A percentile compares a stretch with the other conserved stretches of the same genome.
Conservation (phyloP, 2,797 vertebrate species). For the Vespertilio murinus region DNA sequence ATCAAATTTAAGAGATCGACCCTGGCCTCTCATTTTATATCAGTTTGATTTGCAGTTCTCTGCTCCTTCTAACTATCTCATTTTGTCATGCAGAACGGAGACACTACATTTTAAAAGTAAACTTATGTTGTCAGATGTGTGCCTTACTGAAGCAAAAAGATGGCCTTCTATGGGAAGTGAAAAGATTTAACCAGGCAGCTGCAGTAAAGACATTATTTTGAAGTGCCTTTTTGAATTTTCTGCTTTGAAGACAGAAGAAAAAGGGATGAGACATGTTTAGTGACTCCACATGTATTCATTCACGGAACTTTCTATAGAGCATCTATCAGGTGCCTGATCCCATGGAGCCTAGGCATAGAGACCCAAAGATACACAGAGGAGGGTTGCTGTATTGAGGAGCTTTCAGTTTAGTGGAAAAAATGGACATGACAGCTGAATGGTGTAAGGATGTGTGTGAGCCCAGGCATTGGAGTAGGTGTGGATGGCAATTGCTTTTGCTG, state of each 20-base stretch:
- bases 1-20: neutral
- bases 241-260: slow-evolving; percentile 47
- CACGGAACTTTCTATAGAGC: neutral
- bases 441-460: neutral
- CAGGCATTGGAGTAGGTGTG: neutral
- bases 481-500: neutral
- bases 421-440: neutral
- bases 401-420: neutral
- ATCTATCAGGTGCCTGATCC: neutral
- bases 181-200: slow-evolving; percentile 38
- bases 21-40: neutral
- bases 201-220: slow-evolving; percentile 38
- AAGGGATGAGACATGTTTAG: neutral
- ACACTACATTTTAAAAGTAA: slow-evolving; percentile 44
- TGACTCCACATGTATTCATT: slow-evolving; percentile 19
- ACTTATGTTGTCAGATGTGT: slow-evolving; percentile 54
- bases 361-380: neutral
- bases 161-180: slow-evolving; percentile 17
- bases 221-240: slow-evolving; percentile 57
- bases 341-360: neutral
- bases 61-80: slow-evolving; percentile 13
- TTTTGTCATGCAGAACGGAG: slow-evolving; percentile 56
- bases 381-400: neutral
- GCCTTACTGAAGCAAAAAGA: slow-evolving; percentile 33
- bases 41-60: slow-evolving; percentile 14